phyloP scores from a whole-genome alignment of 2,797 vertebrate species.

The Neopelma chrysocephalum region DNA sequence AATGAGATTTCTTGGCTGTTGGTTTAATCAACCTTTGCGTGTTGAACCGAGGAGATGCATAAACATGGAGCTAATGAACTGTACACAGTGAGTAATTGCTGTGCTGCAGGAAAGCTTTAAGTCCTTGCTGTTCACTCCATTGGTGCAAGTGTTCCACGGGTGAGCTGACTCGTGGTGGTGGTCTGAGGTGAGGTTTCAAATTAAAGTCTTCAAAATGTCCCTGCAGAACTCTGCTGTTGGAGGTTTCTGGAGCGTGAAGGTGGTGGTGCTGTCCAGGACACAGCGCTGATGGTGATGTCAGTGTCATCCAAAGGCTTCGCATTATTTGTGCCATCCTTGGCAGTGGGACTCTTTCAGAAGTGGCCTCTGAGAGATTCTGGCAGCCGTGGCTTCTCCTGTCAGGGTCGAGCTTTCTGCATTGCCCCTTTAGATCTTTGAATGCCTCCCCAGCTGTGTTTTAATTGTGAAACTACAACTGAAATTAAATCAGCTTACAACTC shows the following conservation, averaged over 20 bases:
- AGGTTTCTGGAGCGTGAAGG: constrained; percentile 5
- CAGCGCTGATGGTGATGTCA: accelerated
- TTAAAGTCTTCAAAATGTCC: not conserved
- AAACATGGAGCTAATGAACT: not conserved
- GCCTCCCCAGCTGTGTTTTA: not conserved
- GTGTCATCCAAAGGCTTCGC: not conserved
- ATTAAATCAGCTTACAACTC: not conserved
- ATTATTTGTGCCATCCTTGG: not conserved
- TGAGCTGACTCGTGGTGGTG: not conserved
- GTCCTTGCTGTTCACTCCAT: accelerated
- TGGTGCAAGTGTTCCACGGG: not conserved
- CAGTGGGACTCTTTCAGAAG: not conserved
- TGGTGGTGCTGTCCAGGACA: not conserved
- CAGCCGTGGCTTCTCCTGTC: not conserved
- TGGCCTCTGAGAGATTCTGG: not conserved
- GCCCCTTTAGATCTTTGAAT: not conserved
- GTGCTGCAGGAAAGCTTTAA: not conserved
- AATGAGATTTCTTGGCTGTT: not conserved
- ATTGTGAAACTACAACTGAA: not conserved
- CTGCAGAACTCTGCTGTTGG: not conserved
- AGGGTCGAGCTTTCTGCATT: not conserved
- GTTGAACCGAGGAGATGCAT: not conserved
- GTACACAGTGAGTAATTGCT: not conserved
- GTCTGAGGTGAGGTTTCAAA: not conserved
- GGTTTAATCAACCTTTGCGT: not conserved